phyloP scores from a whole-genome alignment of 2,888 invertebrate genomes.

The Rhabditophanes sp. region DNA sequence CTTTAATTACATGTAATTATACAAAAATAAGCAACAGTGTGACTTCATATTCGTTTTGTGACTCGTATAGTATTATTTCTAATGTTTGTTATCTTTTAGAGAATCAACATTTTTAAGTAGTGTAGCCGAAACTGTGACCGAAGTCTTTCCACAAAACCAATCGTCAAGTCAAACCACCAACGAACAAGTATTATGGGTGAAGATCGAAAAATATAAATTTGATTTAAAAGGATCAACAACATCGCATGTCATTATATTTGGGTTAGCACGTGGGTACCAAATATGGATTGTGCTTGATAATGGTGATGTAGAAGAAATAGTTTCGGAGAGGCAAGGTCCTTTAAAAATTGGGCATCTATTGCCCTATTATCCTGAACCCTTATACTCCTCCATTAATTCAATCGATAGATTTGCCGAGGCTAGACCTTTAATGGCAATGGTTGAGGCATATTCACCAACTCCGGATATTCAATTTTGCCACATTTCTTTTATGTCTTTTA shows the following conservation, averaged over 20 bases:
- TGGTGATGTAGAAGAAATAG: slow-evolving; percentile 81
- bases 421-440: slow-evolving; percentile 32
- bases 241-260: slow-evolving; percentile 66
- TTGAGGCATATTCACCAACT: slow-evolving; percentile 20
- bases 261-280: slow-evolving; percentile 69
- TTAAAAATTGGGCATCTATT: slow-evolving; percentile 59
- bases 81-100: too few relatives aligned
- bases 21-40: too few relatives aligned
- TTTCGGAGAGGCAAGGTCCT: slow-evolving; percentile 80
- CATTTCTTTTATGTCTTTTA: slow-evolving; percentile 46
- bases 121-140: slow-evolving; percentile 32
- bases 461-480: slow-evolving; percentile 46
- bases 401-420: slow-evolving; percentile 11
- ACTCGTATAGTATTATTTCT: too few relatives aligned
- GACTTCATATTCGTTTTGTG: too few relatives aligned
- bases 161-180: slow-evolving; percentile 9
- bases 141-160: slow-evolving; percentile 28
- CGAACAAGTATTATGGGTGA: slow-evolving; percentile 21
- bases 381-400: not conserved
- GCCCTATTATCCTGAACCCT: slow-evolving; percentile 6
- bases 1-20: not conserved
- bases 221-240: slow-evolving; percentile 6
- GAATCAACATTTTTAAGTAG: slow-evolving; percentile 14
- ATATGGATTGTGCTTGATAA: slow-evolving; percentile 53
- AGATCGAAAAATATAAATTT: slow-evolving; percentile 14